Evolutionary conservation across 2,113 vertebrate genomes (phyloP).

Genomic region (Oenanthe melanoleuca): DNA sequence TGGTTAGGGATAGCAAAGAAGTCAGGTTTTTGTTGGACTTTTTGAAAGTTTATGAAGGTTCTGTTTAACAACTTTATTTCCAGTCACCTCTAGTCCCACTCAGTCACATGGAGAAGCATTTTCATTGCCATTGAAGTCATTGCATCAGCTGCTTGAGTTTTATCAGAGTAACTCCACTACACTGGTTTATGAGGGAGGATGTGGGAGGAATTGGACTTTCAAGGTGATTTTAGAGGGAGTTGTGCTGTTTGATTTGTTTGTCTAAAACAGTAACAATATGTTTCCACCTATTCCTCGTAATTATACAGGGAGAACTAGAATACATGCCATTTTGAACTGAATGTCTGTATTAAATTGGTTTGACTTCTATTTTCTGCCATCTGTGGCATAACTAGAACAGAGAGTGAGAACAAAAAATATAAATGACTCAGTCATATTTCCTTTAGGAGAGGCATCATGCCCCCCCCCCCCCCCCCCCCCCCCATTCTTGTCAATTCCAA

Average conservation of each 20-base stretch:
- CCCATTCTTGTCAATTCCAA: slow-evolving; percentile 34
- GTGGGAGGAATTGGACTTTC: slow-evolving; percentile 8
- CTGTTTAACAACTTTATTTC: slow-evolving; percentile 16
- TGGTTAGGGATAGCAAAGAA: background rate
- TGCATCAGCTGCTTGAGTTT: background rate
- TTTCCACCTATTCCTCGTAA: slow-evolving; percentile 46
- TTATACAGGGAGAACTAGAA: slow-evolving; percentile 32
- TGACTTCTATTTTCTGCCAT: slow-evolving; percentile 59
- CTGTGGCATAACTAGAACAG: slow-evolving; percentile 51
- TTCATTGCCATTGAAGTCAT: background rate
- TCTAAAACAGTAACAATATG: slow-evolving; percentile 4
- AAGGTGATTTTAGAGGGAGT: slow-evolving; percentile 20
- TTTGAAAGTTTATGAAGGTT: background rate
- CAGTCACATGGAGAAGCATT: background rate
- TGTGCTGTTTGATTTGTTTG: slow-evolving; percentile 20
- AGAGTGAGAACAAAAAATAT: slow-evolving; percentile 51
- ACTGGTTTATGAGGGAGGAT: background rate
- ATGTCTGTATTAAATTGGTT: slow-evolving; percentile 58
- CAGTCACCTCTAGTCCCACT: background rate
- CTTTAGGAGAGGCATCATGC: slow-evolving; percentile 17
- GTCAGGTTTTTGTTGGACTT: background rate
- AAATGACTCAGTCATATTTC: slow-evolving; percentile 55
- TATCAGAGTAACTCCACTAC: background rate
- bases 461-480: background rate
- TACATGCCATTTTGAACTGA: slow-evolving; percentile 53